Evolutionary conservation across 2,888 invertebrate species (phyloP).

Genomic region (Meloe dianella): DNA sequence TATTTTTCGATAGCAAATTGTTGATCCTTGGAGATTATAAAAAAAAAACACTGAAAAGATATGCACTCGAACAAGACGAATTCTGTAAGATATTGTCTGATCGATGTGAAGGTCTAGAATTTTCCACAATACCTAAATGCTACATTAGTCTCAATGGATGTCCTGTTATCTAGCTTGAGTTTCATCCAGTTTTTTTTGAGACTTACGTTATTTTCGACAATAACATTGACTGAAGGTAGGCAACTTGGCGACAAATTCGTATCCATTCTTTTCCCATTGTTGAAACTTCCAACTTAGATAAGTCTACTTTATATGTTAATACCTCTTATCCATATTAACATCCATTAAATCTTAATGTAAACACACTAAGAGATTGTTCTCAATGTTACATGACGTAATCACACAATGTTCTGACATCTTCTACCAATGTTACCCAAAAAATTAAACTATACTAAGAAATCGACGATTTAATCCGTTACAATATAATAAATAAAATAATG

Average conservation of each 20-base stretch:
- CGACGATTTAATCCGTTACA: neutral
- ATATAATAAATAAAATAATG: neutral
- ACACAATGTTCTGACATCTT: conserved; percentile 15
- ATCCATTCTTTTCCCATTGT: neutral
- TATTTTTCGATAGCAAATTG: too few species aligned
- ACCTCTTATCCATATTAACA: conserved; percentile 35
- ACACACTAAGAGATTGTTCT: conserved; percentile 30
- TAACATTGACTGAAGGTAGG: neutral
- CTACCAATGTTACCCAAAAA: neutral
- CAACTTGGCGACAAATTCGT: neutral
- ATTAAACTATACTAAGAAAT: neutral
- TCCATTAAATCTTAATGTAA: conserved; percentile 35
- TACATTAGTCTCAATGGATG: too few species aligned
- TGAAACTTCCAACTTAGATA: conserved; percentile 28
- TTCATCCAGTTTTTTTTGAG: too few species aligned
- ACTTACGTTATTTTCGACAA: neutral
- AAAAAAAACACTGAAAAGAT: too few species aligned
- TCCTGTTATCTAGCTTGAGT: too few species aligned
- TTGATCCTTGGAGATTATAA: too few species aligned
- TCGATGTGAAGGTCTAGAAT: too few species aligned
- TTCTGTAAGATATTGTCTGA: too few species aligned
- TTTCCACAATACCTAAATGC: too few species aligned
- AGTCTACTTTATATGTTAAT: conserved; percentile 34
- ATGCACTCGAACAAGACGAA: too few species aligned
- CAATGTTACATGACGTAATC: conserved; percentile 33